Evolutionary conservation across 2,888 invertebrate species (phyloP), one percentile per base, ranked within the genome.

Genomic region (Rhamphomyia laevipes): DNA sequence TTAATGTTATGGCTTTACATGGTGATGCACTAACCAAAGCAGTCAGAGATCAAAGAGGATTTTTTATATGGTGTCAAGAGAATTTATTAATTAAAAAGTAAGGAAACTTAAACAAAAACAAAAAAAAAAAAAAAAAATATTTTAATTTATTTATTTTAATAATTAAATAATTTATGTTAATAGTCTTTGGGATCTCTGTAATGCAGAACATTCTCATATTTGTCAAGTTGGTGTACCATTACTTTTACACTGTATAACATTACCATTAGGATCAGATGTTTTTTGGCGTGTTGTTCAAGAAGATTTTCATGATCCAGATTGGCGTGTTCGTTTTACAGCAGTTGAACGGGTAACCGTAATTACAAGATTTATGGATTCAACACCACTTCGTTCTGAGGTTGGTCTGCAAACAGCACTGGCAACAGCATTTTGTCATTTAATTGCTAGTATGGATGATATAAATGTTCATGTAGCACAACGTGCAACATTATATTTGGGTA

Each of bases 41-140:
- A 0, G 80, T 92, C 1, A 83, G 86, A 51, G 93, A 95, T 60
- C 89, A 96, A 63, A 77, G 86, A 58, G 89, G 92, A 47, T 89
- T 94, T 70, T 85, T 96, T 51, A 90, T 93, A 58, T 94, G 93
- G 90, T 91, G 91, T 57, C 94, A 99, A 67, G 93, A 95, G 70
- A 94, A 94, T 68, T 73, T 93, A 35, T 74, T 97, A 4, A 91
- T 97, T 53, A 90, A 91, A 65, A 91, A 89, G 92, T 92, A 71
- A 68, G 74, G 15, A 10, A 47, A 21, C 12, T 27, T 11, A 9
- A 40, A 23, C 43, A n/a, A 33, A 18, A 33, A 33, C n/a, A n/a
- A n/a, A n/a, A 18, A 15, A 3, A 13, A 13, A n/a, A 41, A n/a
- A 40, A 23, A 42, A 41, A 15, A 42, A 16, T 44, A n/a, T n/a